Evolutionary conservation across 2,113 vertebrate genomes (phyloP).

Genomic region (Thalassoma bifasciatum): DNA sequence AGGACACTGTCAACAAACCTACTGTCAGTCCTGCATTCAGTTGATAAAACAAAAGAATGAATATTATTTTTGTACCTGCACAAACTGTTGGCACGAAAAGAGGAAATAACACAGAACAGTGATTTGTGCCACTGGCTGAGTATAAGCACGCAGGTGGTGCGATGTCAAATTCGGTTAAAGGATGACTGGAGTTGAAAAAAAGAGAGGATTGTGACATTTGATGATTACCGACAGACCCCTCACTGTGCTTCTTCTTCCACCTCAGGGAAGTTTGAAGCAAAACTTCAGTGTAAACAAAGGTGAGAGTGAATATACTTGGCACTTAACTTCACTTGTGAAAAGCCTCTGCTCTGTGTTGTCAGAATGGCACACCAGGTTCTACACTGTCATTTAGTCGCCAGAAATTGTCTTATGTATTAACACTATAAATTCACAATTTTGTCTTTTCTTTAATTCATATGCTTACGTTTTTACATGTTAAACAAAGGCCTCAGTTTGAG

Average conservation of each 20-base stretch:
- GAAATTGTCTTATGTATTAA: no score
- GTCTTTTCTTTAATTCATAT: no score
- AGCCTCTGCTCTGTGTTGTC: background rate
- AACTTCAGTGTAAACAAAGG: constrained; percentile 2
- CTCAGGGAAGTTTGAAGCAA: constrained; percentile 7
- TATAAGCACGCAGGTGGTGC: constrained; percentile 8
- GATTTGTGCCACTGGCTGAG: background rate
- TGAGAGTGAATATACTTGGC: background rate
- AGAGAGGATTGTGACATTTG: constrained; percentile 7
- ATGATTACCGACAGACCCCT: constrained; percentile 18
- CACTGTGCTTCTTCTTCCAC: constrained; percentile 1
- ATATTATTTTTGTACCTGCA: background rate
- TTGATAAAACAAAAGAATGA: background rate
- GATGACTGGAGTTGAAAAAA: background rate
- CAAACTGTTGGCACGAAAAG: background rate
- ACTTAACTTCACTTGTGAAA: background rate
- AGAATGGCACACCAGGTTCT: background rate
- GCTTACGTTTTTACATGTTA: no score
- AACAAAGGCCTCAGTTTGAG: no score
- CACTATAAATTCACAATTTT: no score
- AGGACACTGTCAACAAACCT: no score
- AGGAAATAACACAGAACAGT: background rate
- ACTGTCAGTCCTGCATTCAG: background rate
- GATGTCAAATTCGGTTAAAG: constrained; percentile 7
- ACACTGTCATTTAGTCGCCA: no score